Base-by-base conservation (phyloP, 2,888 invertebrate species). In the Halocaridina rubra region DNA sequence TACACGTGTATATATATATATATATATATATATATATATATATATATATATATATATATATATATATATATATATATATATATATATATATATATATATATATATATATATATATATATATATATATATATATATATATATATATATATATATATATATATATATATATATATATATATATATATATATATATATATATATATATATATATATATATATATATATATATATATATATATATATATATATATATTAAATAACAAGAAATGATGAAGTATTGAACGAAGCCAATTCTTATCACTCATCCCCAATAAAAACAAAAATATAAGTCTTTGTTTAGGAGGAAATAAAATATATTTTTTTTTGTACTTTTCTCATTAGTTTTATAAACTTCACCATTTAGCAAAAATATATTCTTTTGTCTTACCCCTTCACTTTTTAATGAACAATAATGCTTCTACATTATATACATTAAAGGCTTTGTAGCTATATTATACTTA, bases 141-240 rank as follows among this genome's bases (percentile, higher is more conserved):
- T 33, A 72, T 72, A 72, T 72, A 72, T 33, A 72, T 32, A 72
- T 72, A 72, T 72, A 72, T 72, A 72, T 72, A 72, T 72, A 72
- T 72, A 67, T 67, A 67, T 67, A 67, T 67, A 67, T 67, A 67
- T 67, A 72, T 72, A 72, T 16, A 72, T 33, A 72, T 72, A 72
- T 72, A 72, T 30, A 72, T 72, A 72, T 72, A 72, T 72, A 72
- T 72, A 72, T 72, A 72, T 72, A 72, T 33, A 72, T 72, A 72
- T 72, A 72, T 72, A 72, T 72, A 72, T 72, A 72, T 72, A 72
- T 72, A 72, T 72, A 72, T 72, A 72, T 72, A 72, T 72, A 72
- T 72, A 72, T 72, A 72, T 72, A 72, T 72, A 72, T 72, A 72
- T 72, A 72, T 72, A 72, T 72, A 72, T 72, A 72, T 72, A 72